Evolutionary conservation across 2,113 vertebrate species (phyloP).

Genomic region (Oophaga pumilio): DNA sequence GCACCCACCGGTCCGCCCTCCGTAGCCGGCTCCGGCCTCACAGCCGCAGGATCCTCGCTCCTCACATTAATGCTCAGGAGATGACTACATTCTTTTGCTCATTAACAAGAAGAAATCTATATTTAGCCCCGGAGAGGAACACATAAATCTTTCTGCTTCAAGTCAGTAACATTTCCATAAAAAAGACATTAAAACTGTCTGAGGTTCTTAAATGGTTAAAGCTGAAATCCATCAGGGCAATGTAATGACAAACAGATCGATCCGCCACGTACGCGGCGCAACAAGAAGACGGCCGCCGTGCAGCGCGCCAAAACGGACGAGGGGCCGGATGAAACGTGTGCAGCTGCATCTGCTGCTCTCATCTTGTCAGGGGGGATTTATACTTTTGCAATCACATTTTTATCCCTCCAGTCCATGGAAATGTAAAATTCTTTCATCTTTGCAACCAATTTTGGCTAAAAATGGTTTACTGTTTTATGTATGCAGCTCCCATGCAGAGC

Average conservation of each 20-base stretch:
- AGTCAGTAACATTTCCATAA: conserved; percentile 33
- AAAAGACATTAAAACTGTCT: conserved; percentile 30
- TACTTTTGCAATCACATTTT: not conserved
- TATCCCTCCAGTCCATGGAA: not conserved
- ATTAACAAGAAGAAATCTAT: conserved; percentile 45
- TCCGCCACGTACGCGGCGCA: conserved; percentile 2
- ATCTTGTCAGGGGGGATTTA: no score
- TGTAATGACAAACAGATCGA: conserved; percentile 50
- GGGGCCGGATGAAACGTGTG: not conserved
- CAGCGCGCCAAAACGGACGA: no score
- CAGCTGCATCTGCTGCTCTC: not conserved
- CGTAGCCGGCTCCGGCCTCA: not conserved
- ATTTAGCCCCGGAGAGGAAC: conserved; percentile 30
- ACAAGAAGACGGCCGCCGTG: conserved; percentile 7
- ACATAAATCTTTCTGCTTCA: conserved; percentile 24
- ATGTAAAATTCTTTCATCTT: not conserved
- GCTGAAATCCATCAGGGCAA: conserved; percentile 46
- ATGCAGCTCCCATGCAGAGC: no score
- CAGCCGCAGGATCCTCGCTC: not conserved
- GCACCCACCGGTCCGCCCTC: not conserved
- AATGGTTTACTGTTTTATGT: no score
- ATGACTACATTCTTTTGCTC: conserved; percentile 24
- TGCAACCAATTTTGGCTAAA: not conserved
- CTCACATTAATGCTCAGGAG: conserved; percentile 8
- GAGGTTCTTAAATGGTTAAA: conserved; percentile 45